Evolutionary conservation across 2,888 invertebrate species (phyloP).

Genomic region (Bimastos eiseni): DNA sequence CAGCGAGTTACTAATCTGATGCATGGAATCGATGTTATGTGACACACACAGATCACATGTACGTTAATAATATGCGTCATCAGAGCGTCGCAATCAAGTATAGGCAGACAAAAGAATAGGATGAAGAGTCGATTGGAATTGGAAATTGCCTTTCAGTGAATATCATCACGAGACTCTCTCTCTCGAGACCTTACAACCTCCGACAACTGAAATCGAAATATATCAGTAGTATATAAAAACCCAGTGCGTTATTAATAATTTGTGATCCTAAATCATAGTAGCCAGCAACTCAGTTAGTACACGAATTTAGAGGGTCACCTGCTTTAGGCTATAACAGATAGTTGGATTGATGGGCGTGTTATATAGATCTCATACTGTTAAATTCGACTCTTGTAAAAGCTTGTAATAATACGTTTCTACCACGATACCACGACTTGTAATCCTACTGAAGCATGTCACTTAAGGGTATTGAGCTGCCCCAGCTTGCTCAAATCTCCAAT

Average conservation of each 20-base stretch:
- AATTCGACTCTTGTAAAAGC: too few relatives aligned
- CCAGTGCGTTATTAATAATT: neutral
- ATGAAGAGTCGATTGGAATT: neutral
- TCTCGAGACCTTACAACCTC: neutral
- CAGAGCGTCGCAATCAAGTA: neutral
- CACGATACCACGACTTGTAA: too few relatives aligned
- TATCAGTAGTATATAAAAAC: neutral
- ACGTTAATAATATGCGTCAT: neutral
- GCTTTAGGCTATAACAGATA: neutral
- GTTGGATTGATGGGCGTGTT: neutral
- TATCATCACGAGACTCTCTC: neutral
- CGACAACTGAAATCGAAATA: neutral
- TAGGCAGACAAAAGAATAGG: neutral
- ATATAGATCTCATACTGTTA: too few relatives aligned
- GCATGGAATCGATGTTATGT: neutral
- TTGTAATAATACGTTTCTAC: too few relatives aligned
- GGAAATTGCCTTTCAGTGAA: neutral
- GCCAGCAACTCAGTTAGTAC: too few relatives aligned
- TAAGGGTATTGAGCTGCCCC: too few relatives aligned
- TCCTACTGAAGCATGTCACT: too few relatives aligned
- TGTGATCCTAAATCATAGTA: neutral
- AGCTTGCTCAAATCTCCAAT: too few relatives aligned
- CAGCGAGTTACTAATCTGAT: neutral
- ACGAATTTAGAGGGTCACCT: neutral
- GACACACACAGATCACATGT: neutral